A percentile compares a stretch with the other conserved stretches of the same genome.
Conservation (phyloP, 2,888 invertebrate species). For the Hyalella azteca region DNA sequence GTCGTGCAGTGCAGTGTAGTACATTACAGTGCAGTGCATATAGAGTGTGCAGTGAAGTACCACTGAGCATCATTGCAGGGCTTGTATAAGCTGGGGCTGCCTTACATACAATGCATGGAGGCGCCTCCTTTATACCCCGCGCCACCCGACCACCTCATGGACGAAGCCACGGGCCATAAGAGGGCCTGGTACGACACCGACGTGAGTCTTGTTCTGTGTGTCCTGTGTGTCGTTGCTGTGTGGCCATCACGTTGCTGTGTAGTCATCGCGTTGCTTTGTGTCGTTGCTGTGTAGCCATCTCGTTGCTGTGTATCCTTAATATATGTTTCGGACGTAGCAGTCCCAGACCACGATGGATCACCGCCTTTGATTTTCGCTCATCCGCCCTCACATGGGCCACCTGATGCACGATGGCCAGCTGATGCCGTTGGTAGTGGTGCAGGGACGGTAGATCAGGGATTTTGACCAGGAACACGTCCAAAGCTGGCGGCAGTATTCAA, state of each 20-base stretch:
- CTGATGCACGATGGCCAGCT: no score
- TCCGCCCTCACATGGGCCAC: no score
- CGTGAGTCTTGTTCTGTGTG: conserved; percentile 6
- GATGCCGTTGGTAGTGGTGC: no score
- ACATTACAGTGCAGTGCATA: no score
- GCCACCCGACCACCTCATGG: conserved; percentile 7
- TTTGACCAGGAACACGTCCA: no score
- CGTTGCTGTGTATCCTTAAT: background rate
- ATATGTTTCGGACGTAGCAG: no score
- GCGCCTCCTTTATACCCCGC: background rate
- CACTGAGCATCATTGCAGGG: conserved; percentile 24
- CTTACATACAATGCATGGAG: conserved; percentile 20
- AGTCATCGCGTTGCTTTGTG: background rate
- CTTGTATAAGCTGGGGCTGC: conserved; percentile 23
- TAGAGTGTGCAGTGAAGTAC: no score
- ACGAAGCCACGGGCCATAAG: background rate
- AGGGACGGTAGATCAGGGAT: no score
- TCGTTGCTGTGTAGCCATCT: background rate
- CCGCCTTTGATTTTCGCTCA: no score
- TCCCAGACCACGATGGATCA: no score
- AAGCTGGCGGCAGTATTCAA: no score
- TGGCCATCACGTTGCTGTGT: background rate
- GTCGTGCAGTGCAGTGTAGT: no score
- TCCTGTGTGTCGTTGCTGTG: background rate
- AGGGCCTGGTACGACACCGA: conserved; percentile 12